Conservation (phyloP, 2,888 invertebrate genomes). For the Agrypnus murinus region DNA sequence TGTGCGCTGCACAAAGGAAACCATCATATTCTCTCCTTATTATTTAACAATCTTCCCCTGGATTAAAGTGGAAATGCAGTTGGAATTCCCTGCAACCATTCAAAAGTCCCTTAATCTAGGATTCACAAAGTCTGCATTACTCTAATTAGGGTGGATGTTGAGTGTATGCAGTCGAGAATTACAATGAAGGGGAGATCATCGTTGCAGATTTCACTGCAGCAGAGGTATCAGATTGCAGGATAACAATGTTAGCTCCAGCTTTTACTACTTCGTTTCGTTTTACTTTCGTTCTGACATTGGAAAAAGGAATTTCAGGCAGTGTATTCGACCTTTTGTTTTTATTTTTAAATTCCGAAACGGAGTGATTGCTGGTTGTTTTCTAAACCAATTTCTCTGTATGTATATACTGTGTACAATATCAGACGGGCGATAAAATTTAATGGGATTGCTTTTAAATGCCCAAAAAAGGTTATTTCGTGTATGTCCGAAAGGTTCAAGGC, state of each 20-base stretch:
- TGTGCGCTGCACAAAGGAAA: neutral
- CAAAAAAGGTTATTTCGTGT: conserved; percentile 30
- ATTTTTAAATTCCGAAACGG: neutral
- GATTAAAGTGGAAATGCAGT: conserved; percentile 38
- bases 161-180: conserved; percentile 39
- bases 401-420: too few species aligned
- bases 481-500: neutral
- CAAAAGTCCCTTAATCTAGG: conserved; percentile 44
- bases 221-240: conserved; percentile 36
- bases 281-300: conserved; percentile 17
- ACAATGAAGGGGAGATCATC: conserved; percentile 33
- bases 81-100: conserved; percentile 39
- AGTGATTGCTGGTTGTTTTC: conserved; percentile 26
- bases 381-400: conserved; percentile 34
- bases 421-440: conserved; percentile 43
- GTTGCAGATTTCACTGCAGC: conserved; percentile 41
- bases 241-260: conserved; percentile 24
- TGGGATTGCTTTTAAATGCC: conserved; percentile 42
- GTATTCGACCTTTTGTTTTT: neutral
- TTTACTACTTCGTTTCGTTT: conserved; percentile 12
- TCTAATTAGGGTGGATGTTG: conserved; percentile 45
- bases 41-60: conserved; percentile 35
- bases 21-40: neutral
- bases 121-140: conserved; percentile 47
- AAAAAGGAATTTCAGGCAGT: too few species aligned